These are phyloP conservation scores for human DNA, from an alignment of 2,113 vertebrate species.

Conservation along the genomic window GRCh38 chr13:44129001-44129500, in stretches of 20 bases:
- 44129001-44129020: background rate
- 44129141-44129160: background rate
- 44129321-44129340: background rate
- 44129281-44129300: background rate
- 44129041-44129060: background rate
- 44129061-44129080: background rate
- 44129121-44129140: background rate
- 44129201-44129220: background rate
- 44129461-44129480: background rate
- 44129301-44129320: conserved; percentile 16
- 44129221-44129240: background rate
- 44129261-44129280: background rate
- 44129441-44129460: background rate
- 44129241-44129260: background rate
- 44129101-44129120: background rate
- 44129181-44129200: background rate
- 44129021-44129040: background rate
- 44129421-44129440: background rate
- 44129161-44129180: background rate
- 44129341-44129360: background rate
- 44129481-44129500: background rate
- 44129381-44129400: background rate
- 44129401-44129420: background rate
- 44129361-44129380: background rate
- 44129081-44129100: background rate